These are phyloP conservation scores for Anguilla obscura DNA, from an alignment of 2,797 vertebrate genomes.

Conservation along the genomic window DNA sequence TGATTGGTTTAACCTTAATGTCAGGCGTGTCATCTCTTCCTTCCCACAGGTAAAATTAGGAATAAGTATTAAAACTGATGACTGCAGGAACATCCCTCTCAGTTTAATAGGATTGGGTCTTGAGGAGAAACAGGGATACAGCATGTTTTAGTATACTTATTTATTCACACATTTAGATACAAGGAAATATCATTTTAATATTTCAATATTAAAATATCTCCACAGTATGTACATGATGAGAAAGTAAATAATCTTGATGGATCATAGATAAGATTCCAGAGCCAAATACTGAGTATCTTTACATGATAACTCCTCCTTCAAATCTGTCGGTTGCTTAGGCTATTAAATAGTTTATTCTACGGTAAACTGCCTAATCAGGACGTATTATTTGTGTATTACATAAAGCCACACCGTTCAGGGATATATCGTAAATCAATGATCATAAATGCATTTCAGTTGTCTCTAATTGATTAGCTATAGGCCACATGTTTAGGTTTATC, in stretches of 20 bases:
- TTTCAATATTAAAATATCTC: not conserved
- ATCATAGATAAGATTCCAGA: not conserved
- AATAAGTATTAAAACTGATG: not conserved
- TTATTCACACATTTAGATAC: not conserved
- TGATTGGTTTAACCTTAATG: not conserved
- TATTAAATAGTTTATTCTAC: not conserved
- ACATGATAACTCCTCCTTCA: not conserved
- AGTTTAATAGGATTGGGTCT: not conserved
- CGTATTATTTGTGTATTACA: not conserved
- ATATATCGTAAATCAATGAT: not conserved
- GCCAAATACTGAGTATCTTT: not conserved
- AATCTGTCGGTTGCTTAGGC: not conserved
- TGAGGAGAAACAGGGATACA: not conserved
- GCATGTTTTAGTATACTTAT: constrained; percentile 13
- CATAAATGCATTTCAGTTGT: not conserved
- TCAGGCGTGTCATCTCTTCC: not conserved
- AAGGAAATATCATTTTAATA: not conserved
- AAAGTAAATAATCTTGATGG: not conserved
- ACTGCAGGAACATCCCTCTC: not conserved
- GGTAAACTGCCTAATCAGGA: not conserved
- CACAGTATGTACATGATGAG: not conserved
- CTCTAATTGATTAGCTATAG: not conserved
- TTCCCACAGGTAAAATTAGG: not conserved
- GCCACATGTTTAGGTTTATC: not conserved
- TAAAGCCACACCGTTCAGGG: not conserved